Evolutionary conservation across 2,888 invertebrate genomes (phyloP), one percentile per base, ranked within the genome.

Genomic region (Zygaena filipendulae): DNA sequence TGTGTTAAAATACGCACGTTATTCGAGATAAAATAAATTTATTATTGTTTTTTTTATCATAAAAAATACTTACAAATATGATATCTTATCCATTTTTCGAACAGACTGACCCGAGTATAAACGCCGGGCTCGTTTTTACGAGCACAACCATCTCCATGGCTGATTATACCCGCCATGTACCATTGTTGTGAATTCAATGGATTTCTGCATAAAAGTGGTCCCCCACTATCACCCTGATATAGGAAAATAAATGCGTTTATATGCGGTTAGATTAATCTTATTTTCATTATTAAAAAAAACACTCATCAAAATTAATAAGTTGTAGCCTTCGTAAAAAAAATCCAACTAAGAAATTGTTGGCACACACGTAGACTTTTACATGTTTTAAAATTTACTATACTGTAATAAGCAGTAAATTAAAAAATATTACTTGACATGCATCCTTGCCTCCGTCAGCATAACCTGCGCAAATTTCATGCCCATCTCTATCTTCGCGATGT

Each of bases 101-200:
- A 91, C 13, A 87, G 70, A 39, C 88, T 86, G 11, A 93, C 87
- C 62, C 88, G 82, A 0, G 92, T 91, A 49, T 94, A 94, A 24
- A 87, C 91, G 2, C 93, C 93, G 10, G 91, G 90, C 55, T 92
- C 90, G 35, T 84, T 81, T 27, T 88, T 85, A 39, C 90, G 82
- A 11, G 85, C 94, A 60, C 94, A 94, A 3, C 94, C 94, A 46
- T 91, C 87, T 12, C 94, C 94, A 51, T 93, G 92, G 50, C 92
- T 92, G 0, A 94, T 91, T 27, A 94, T 83, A 1, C 93, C 94
- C 3, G 88, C 91, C 35, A 92, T 75, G 54, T 91, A 92, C 88
- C 90, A 91, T 49, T 88, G 87, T 36, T 84, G 82, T 0, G 79
- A 60, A 48, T 84, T 82, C 32, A 80, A 71, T 21, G 87, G 85